A percentile compares a stretch with the other conserved stretches of the same genome.
phyloP scores from a whole-genome alignment of 2,797 vertebrate species.

The Sparus aurata region DNA sequence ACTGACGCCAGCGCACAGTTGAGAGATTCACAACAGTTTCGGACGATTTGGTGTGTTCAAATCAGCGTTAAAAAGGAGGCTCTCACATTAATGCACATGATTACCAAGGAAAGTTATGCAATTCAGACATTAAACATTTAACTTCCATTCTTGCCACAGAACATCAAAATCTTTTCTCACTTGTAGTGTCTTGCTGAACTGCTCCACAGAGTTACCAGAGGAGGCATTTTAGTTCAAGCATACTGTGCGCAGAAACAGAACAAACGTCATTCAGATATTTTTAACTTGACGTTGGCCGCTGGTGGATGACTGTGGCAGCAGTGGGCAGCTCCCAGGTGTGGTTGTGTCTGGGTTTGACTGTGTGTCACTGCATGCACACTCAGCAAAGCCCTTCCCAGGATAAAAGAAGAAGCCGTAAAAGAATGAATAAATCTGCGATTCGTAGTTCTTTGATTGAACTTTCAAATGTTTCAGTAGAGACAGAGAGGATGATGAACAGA shows the following conservation, averaged over 20 bases:
- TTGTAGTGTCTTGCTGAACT: neutral
- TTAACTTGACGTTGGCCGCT: neutral
- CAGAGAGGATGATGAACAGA: slow-evolving; percentile 29
- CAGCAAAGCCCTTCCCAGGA: slow-evolving; percentile 43
- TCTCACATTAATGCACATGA: no score
- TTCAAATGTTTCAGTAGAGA: slow-evolving; percentile 40
- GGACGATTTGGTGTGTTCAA: no score
- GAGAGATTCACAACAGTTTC: no score
- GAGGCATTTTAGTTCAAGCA: neutral
- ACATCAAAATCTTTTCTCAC: no score
- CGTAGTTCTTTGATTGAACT: slow-evolving; percentile 25
- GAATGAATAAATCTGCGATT: slow-evolving; percentile 4
- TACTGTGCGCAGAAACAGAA: slow-evolving; percentile 10
- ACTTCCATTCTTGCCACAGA: no score
- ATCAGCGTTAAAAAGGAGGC: no score
- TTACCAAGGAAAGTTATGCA: no score
- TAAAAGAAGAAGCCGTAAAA: slow-evolving; percentile 7
- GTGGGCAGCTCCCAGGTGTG: slow-evolving; percentile 43
- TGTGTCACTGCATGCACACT: slow-evolving; percentile 35
- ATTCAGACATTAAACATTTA: no score
- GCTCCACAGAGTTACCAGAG: neutral
- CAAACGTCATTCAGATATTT: slow-evolving; percentile 19
- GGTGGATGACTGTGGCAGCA: slow-evolving; percentile 26
- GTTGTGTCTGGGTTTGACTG: slow-evolving; percentile 10
- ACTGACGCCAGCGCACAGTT: no score